Evolutionary conservation across 2,797 vertebrate species (phyloP), one percentile per base, ranked within the genome.

Genomic region (Sternarchorhynchus goeldii): DNA sequence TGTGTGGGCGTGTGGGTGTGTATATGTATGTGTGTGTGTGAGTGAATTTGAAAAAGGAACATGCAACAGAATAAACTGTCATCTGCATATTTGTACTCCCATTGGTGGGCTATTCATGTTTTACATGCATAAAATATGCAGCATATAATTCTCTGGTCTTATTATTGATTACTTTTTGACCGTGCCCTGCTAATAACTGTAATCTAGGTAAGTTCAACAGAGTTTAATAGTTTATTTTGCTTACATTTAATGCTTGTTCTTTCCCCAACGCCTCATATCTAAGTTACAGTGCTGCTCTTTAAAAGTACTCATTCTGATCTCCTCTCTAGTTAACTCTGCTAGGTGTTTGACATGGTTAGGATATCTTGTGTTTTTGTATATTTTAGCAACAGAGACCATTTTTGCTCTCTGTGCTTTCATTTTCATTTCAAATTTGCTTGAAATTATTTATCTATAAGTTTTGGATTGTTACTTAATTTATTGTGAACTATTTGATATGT

Each of bases 121-220:
- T 63, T 41, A 32, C 14, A 32, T 39, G 41, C 34, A 56, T 50
- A 57, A 57, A 68, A 29, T 17, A 36, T 32, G 31, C 55, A 69
- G 6, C 12, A 73, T 58, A 59, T 77, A 12, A 7, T 73, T 59
- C 58, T 41, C 10, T n/a, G 32, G 7, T 32, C 64, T 81, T 56
- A 71, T 59, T 45, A 17, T 12, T 31, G 18, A 32, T n/a, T 63
- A 25, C 25, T n/a, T 56, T 60, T 16, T 57, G 18, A 77, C 66
- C 66, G 29, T 78, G 34, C 16, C 76, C 32, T 56, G 56, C 45
- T 66, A 12, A 80, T 6, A 6, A 36, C 31, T 32, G 20, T 57
- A 57, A 81, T 21, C 45, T 25, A 76, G 89, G 90, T 93, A 86
- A 89, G 89, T 65, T 75, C n/a, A 72, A 17, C 66, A 69, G 50